phyloP scores from a whole-genome alignment of 2,113 vertebrate species.

The Hippocampus barbouri region DNA sequence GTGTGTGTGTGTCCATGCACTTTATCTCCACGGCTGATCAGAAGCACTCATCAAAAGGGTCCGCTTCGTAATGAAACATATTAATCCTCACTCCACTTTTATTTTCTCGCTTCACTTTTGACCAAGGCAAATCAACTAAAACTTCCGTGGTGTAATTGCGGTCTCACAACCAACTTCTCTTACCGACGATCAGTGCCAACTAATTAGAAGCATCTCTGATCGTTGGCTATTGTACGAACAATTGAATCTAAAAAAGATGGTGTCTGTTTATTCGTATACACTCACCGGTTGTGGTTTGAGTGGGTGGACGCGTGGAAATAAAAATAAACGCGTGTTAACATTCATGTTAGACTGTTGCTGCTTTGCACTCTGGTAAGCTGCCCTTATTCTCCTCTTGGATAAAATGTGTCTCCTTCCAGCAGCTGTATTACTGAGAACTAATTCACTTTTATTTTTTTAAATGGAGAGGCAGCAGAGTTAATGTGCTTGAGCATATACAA shows the following conservation, averaged over 20 bases:
- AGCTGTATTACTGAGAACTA: not conserved
- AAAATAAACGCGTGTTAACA: no score
- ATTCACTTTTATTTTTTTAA: not conserved
- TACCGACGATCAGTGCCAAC: not conserved
- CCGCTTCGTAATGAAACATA: constrained; percentile 42
- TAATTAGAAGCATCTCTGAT: not conserved
- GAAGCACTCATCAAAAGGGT: constrained; percentile 35
- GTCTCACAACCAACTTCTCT: not conserved
- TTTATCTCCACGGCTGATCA: constrained; percentile 23
- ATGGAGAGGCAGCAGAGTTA: not conserved
- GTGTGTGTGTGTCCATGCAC: not conserved
- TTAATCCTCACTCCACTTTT: constrained; percentile 36
- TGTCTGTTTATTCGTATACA: not conserved
- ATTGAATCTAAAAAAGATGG: not conserved
- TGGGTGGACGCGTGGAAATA: not conserved
- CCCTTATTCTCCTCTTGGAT: not conserved
- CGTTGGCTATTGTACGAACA: not conserved
- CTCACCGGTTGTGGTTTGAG: not conserved
- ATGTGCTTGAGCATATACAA: no score
- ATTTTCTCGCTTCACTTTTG: constrained; percentile 31
- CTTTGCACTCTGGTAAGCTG: no score
- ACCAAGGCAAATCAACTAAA: constrained; percentile 29
- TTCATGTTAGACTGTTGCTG: no score
- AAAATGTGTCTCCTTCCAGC: not conserved
- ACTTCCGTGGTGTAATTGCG: constrained; percentile 4